phyloP scores from a whole-genome alignment of 2,888 invertebrate species.

The Abrostola tripartita region DNA sequence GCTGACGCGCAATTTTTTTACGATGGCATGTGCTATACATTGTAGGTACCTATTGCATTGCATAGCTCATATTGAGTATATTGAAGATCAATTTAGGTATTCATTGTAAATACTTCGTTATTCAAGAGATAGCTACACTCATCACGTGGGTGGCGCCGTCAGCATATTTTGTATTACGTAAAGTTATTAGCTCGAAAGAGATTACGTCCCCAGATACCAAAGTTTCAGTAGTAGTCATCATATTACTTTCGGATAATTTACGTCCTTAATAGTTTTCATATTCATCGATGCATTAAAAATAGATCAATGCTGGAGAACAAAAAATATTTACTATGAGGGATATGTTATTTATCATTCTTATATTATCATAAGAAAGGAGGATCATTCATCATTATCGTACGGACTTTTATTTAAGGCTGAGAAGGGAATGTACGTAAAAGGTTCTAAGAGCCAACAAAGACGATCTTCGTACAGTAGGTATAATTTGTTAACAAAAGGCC shows the following conservation, averaged over 20 bases:
- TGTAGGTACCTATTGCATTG: no score
- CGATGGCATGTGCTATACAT: no score
- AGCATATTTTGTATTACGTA: conserved; percentile 12
- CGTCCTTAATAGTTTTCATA: conserved; percentile 45
- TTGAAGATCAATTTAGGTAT: no score
- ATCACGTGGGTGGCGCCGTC: background rate
- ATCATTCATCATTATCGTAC: conserved; percentile 78
- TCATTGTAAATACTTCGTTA: no score
- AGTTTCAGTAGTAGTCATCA: conserved; percentile 27
- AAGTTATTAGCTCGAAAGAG: conserved; percentile 40
- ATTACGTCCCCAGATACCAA: conserved; percentile 23
- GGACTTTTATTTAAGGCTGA: conserved; percentile 71
- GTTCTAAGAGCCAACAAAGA: conserved; percentile 59
- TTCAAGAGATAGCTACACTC: background rate
- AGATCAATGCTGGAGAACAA: conserved; percentile 46
- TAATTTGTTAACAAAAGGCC: conserved; percentile 75
- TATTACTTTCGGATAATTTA: conserved; percentile 49
- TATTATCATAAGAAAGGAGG: conserved; percentile 76
- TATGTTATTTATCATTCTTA: conserved; percentile 74
- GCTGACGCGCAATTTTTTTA: no score
- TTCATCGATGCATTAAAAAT: conserved; percentile 42
- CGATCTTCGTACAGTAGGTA: conserved; percentile 54
- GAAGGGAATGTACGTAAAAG: conserved; percentile 66
- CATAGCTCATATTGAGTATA: no score
- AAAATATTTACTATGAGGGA: conserved; percentile 52